These are phyloP conservation scores for Julus scanicus DNA, from an alignment of 2,888 invertebrate genomes.

Conservation along the genomic window DNA sequence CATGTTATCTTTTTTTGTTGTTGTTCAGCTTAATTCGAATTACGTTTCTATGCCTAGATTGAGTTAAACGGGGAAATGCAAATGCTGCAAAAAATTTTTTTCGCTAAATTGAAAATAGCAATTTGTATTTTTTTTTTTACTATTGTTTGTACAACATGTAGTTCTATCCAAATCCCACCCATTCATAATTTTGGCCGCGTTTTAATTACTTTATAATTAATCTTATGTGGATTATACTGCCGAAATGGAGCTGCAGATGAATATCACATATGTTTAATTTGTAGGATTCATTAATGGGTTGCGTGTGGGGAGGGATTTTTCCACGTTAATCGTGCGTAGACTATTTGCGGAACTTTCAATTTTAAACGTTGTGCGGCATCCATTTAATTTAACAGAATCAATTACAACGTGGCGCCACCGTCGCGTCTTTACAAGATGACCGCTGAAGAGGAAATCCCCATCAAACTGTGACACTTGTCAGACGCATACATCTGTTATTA, in stretches of 20 bases:
- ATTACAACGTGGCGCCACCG: constrained; percentile 1
- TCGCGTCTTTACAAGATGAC: background rate
- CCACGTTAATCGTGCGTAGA: background rate
- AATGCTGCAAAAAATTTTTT: background rate
- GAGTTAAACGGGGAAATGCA: background rate
- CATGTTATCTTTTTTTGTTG: background rate
- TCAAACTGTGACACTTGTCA: background rate
- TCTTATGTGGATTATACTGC: background rate
- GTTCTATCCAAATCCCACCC: background rate
- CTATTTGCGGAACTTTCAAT: background rate
- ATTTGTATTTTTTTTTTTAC: background rate
- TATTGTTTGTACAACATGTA: background rate
- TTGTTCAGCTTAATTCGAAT: too few relatives aligned
- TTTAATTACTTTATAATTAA: constrained; percentile 11
- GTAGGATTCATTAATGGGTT: background rate
- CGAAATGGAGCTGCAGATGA: background rate
- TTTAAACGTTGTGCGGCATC: background rate
- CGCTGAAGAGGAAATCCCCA: background rate
- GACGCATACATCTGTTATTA: background rate
- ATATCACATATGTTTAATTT: background rate
- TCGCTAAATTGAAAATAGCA: background rate
- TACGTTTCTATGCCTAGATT: background rate
- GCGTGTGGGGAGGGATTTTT: background rate
- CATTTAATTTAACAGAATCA: background rate
- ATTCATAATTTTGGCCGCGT: constrained; percentile 9